A percentile compares a stretch with the other conserved stretches of the same genome.
phyloP scores from a whole-genome alignment of 2,113 vertebrate genomes.

The Sinocyclocheilus grahami region DNA sequence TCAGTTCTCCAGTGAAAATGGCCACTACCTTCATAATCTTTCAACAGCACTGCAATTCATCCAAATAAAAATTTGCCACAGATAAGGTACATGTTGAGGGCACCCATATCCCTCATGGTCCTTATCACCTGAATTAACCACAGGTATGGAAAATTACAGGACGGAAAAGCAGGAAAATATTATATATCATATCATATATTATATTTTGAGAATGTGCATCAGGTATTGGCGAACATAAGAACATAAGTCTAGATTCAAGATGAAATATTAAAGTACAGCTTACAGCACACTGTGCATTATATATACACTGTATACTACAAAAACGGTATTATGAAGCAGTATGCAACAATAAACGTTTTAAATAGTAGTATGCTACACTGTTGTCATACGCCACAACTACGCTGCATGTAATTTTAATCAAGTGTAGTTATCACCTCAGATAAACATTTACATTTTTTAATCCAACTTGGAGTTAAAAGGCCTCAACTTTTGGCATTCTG shows the following conservation, averaged over 20 bases:
- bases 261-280: background rate
- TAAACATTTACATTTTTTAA: background rate
- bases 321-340: background rate
- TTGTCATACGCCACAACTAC: background rate
- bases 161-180: background rate
- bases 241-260: too few species aligned
- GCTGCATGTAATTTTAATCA: background rate
- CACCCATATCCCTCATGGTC: conserved; percentile 15
- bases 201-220: background rate
- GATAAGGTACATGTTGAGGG: background rate
- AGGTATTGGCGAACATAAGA: too few species aligned
- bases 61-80: background rate
- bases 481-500: background rate
- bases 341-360: background rate
- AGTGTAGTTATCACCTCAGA: background rate
- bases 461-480: background rate
- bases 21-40: background rate
- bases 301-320: background rate
- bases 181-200: background rate
- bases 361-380: background rate
- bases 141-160: background rate
- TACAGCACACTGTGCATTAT: background rate
- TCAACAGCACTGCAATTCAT: background rate
- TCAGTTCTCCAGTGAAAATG: background rate
- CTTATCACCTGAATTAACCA: background rate